Base-by-base conservation (phyloP, 2,797 vertebrate genomes). In the Carduelis carduelis region DNA sequence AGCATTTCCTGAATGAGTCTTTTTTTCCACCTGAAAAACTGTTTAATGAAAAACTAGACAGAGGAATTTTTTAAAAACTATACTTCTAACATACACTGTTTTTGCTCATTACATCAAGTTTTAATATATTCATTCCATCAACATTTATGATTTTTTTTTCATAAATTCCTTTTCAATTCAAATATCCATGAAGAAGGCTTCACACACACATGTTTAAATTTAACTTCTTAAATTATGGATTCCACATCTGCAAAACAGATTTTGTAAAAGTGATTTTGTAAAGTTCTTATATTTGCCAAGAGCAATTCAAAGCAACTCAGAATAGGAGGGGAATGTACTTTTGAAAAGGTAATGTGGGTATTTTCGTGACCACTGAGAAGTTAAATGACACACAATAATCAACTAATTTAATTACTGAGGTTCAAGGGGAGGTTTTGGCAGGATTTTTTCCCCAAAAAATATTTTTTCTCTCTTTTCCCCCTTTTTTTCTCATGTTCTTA, bases 201-300 rank as follows among this genome's bases (percentile, higher is more conserved):
- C 17, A 76, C 46, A 89, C 22, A 89, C 21, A 65, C 30, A 87
- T 77, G 71, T 90, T 83, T 96, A 97, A 97, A 95, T 98, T 96
- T 96, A 95, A 95, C 60, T 86, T 94, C 91, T 94, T 84, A 79
- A 96, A 97, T 96, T 88, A 85, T 95, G 93, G 95, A 94, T 93
- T 97, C 89, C 95, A 98, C 98, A 99, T 98, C 98, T 99, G 98
- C 93, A 98, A 88, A 98, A 98, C 98, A 98, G 96, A 98, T 98
- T 98, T 97, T 95, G 72, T 84, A 76, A 91, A 94, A 77, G 24
- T 17, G n/a, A 57, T 71, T 70, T 97, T 96, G 66, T 91, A 60
- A 96, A 93, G 95, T 78, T 90, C 65, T 85, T 93, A 7, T 43
- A 95, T 70, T 72, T 96, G 97, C 97, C 95, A 97, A 97, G 53